phyloP scores from a whole-genome alignment of 2,113 vertebrate genomes.

The Periophthalmodon schlosseri region DNA sequence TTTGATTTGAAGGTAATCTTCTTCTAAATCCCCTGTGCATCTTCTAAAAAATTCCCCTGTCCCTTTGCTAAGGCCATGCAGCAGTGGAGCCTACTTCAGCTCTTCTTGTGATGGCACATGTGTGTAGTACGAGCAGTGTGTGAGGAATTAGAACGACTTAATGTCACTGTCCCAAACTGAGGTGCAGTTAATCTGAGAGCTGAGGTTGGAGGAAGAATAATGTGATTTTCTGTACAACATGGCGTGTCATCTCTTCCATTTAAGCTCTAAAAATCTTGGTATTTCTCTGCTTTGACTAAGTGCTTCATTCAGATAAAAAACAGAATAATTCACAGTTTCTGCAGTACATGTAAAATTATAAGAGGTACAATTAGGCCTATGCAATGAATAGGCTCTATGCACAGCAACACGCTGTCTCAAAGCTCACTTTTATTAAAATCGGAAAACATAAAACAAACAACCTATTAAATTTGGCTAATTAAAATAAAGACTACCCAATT shows the following conservation, averaged over 20 bases:
- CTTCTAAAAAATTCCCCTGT: conserved; percentile 16
- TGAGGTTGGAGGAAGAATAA: conserved; percentile 45
- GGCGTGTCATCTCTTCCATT: conserved; percentile 30
- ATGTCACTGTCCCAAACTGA: conserved; percentile 58
- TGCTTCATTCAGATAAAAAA: neutral
- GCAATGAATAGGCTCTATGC: no score
- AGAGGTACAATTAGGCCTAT: no score
- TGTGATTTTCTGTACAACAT: conserved; percentile 40
- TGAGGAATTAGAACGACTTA: conserved; percentile 59
- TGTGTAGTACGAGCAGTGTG: conserved; percentile 24
- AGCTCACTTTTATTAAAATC: no score
- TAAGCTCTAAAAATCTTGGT: conserved; percentile 31
- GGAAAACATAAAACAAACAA: no score
- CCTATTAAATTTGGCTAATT: no score
- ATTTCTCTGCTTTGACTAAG: conserved; percentile 12
- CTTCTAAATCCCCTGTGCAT: conserved; percentile 61
- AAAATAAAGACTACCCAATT: no score
- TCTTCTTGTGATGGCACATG: conserved; percentile 19
- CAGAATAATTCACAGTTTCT: neutral
- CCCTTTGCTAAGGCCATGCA: conserved; percentile 30
- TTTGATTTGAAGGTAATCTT: conserved; percentile 67
- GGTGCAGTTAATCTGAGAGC: conserved; percentile 40
- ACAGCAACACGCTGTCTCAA: no score
- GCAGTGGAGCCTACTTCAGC: conserved; percentile 28
- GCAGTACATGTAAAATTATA: neutral